Base-by-base conservation (phyloP, 2,888 invertebrate genomes). In the Elmis aenea region DNA sequence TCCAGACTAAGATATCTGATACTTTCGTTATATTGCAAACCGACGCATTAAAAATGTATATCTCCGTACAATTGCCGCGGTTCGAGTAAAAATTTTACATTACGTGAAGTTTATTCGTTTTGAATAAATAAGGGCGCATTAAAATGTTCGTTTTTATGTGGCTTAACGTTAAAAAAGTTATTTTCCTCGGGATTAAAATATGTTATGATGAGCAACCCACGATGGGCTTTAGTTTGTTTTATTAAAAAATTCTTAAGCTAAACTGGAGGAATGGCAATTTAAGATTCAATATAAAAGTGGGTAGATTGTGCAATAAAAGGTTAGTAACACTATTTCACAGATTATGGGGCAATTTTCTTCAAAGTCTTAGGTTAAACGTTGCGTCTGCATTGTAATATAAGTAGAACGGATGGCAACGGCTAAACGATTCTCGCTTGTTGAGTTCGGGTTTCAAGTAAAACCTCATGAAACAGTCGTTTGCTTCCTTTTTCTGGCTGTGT, bases 391-490 rank as follows among this genome's bases (percentile, higher is more conserved):
- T 45, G 47, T 45, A 54, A 52, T 54, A 53, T 51, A 55, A 58
- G 53, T 56, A 52, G 54, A 55, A 52, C 55, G 55, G 53, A 57
- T 55, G 55, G 36, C 28, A 35, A 48, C 44, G 41, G 46, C 43
- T 54, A 49, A 58, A 50, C 58, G 58, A 60, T 59, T 57, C 51
- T 54, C 51, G 54, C 52, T 55, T 55, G n/a, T n/a, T n/a, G 55
- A 53, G 52, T 54, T 54, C 54, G 50, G 50, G 52, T 56, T 55
- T 55, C 55, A 52, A 55, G 58, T 58, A 54, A 58, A 57, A 57
- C 54, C 57, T 53, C 56, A 50, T 51, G 54, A 52, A 58, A 57
- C 51, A 56, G 54, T 52, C 55, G 52, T 46, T 50, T 50, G 46
- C 55, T 56, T 58, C 56, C 58, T 55, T 52, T 57, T 54, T 55